Conservation (phyloP, 92 coral and sea anemone species). For the Desmophyllum pertusum region DNA sequence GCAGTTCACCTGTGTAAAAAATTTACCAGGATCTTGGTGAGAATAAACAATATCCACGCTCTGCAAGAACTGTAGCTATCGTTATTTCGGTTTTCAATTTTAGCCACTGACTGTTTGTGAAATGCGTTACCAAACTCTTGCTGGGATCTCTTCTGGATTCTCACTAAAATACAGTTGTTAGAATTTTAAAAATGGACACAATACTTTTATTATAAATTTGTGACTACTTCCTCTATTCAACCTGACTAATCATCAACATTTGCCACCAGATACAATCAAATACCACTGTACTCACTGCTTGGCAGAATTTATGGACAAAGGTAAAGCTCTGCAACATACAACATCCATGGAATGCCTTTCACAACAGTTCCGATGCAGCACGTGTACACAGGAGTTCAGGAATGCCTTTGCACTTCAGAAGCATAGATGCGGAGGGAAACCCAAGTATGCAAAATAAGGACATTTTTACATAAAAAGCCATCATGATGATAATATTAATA, state of each 20-base stretch:
- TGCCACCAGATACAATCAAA: slow-evolving; percentile 44
- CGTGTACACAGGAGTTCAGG: slow-evolving; percentile 55
- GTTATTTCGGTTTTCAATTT: too few species aligned
- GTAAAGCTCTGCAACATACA: slow-evolving; percentile 55
- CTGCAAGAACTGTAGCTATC: too few species aligned
- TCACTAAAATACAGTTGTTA: too few species aligned
- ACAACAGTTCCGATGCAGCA: slow-evolving; percentile 48
- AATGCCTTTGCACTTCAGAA: slow-evolving; percentile 44
- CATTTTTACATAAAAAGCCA: too few species aligned
- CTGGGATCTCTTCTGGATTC: too few species aligned
- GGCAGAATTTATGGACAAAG: slow-evolving; percentile 36
- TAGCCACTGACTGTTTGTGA: too few species aligned
- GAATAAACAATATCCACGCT: too few species aligned
- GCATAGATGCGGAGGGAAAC: slow-evolving; percentile 66
- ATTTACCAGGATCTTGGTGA: too few species aligned
- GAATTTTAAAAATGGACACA: too few species aligned
- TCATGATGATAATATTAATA: too few species aligned
- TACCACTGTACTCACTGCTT: slow-evolving; percentile 73
- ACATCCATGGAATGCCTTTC: slow-evolving; percentile 55
- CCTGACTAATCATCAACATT: neutral
- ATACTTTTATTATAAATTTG: neutral
- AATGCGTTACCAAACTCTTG: too few species aligned
- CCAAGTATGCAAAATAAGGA: slow-evolving; percentile 52
- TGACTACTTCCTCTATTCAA: neutral
- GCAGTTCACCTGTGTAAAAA: too few species aligned